These are phyloP conservation scores for Drosophila teissieri DNA, from an alignment of 1,140 invertebrate species.

Conservation along the genomic window DNA sequence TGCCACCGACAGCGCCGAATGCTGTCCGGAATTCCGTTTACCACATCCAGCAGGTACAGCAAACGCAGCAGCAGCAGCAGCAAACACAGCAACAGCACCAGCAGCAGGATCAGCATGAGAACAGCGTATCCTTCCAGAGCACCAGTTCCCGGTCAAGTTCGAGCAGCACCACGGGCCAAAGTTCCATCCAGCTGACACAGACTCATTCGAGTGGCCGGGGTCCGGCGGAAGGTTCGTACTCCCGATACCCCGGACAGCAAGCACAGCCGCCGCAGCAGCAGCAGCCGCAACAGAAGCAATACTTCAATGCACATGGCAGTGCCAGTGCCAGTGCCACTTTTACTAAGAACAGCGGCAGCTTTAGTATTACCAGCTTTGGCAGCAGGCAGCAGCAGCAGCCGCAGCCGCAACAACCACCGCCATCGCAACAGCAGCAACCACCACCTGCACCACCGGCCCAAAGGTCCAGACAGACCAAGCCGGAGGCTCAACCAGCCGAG, in stretches of 20 bases:
- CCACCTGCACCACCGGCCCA: constrained; percentile 31
- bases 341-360: constrained; percentile 71
- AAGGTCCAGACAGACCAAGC: constrained; percentile 41
- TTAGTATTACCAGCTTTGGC: constrained; percentile 75
- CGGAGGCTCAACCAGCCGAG: constrained; percentile 61
- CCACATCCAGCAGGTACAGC: constrained; percentile 54
- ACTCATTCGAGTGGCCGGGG: constrained; percentile 47
- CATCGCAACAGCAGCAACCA: constrained; percentile 25
- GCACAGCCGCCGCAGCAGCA: constrained; percentile 22
- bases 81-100: constrained; percentile 54
- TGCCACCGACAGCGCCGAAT: constrained; percentile 67
- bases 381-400: constrained; percentile 51
- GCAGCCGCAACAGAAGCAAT: constrained; percentile 64
- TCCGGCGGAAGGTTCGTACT: constrained; percentile 68
- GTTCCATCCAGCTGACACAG: constrained; percentile 61
- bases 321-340: constrained; percentile 64
- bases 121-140: constrained; percentile 65
- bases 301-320: constrained; percentile 70
- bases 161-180: constrained; percentile 45
- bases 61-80: constrained; percentile 53
- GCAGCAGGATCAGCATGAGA: constrained; percentile 55
- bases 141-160: constrained; percentile 50
- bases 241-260: constrained; percentile 52
- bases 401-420: constrained; percentile 20
- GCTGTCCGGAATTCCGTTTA: constrained; percentile 66